Evolutionary conservation across 2,113 vertebrate genomes (phyloP), one percentile per base, ranked within the genome.

Genomic region (Hystrix brachyura): DNA sequence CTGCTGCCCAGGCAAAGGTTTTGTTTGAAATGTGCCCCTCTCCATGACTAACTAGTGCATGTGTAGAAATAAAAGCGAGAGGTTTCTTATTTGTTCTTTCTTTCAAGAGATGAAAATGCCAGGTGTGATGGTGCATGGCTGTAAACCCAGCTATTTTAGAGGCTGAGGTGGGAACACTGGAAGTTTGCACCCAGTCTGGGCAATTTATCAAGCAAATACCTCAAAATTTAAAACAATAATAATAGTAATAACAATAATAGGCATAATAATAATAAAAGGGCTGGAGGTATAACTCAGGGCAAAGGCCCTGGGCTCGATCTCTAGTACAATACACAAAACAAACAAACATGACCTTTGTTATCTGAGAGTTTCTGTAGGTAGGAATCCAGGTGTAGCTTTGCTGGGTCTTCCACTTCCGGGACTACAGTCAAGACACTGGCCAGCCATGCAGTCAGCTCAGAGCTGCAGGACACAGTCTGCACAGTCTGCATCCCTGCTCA

Each of bases 101-200:
- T 60, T 93, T 85, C 10, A 74, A 96, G 34, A 55, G 62, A 71
- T 43, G 71, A 78, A 90, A 81, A 85, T 29, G 53, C 27, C n/a
- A 76, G 76, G 76, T 55, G 9, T 34, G 76, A 17, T 34, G 76
- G 29, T 0, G 3, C 46, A 32, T 3, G 27, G 46, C 46, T 78
- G 1, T 55, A 79, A 34, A 34, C 76, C 76, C 32, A 32, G 51
- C 8, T 53, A 79, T 32, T 79, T 17, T 29, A n/a, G 17, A 79
- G 51, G 76, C 29, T 55, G 51, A 79, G 51, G 51, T 17, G 55
- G 29, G 51, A 18, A 48, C 51, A 34, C 4, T 53, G 29, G 34
- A 79, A 51, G 48, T 53, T 17, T 78, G 48, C 7, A 29, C 48
- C 48, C 48, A 32, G 76, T 12, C 48, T 53, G 4, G 76, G 29